Percentiles rank a stretch among this genome's conserved stretches.
phyloP scores from a whole-genome alignment of 2,113 vertebrate genomes.

The Bostrychus sinensis region DNA sequence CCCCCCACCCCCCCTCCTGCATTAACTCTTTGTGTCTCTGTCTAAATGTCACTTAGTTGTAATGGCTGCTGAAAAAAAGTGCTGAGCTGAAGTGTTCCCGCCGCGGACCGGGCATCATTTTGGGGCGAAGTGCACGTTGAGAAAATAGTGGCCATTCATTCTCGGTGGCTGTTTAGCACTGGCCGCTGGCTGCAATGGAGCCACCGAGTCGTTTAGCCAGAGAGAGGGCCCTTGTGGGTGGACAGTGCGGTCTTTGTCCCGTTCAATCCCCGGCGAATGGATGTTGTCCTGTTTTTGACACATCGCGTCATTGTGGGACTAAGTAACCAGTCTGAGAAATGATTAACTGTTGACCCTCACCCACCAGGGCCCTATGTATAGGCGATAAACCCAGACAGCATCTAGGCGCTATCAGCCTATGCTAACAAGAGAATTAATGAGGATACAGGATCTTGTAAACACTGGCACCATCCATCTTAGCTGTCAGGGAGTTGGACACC shows the following conservation, averaged over 20 bases:
- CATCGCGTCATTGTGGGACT: conserved; percentile 60
- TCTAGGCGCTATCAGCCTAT: conserved; percentile 49
- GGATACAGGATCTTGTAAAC: conserved; percentile 63
- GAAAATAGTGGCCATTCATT: conserved; percentile 77
- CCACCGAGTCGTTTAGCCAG: conserved; percentile 62
- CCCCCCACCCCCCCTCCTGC: conserved; percentile 9
- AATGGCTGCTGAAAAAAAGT: conserved; percentile 64
- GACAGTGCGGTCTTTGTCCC: conserved; percentile 73
- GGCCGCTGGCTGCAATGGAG: conserved; percentile 64
- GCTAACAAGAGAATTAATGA: conserved; percentile 70
- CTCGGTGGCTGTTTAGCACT: conserved; percentile 54
- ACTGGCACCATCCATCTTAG: conserved; percentile 71
- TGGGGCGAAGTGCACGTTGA: conserved; percentile 60
- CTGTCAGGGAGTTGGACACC: conserved; percentile 78
- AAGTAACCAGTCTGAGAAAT: conserved; percentile 62
- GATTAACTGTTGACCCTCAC: conserved; percentile 60
- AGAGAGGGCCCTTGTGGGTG: conserved; percentile 70
- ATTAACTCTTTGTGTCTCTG: conserved; percentile 66
- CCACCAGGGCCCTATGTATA: conserved; percentile 29
- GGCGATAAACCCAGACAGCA: conserved; percentile 36
- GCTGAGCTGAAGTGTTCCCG: conserved; percentile 68
- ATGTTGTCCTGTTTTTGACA: conserved; percentile 71
- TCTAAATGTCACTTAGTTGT: conserved; percentile 62
- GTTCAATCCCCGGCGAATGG: conserved; percentile 65
- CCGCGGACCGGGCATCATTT: conserved; percentile 65